Percentiles rank a stretch among this genome's conserved stretches.
Conservation (phyloP, 2,888 invertebrate genomes). For the Rhingia rostrata region DNA sequence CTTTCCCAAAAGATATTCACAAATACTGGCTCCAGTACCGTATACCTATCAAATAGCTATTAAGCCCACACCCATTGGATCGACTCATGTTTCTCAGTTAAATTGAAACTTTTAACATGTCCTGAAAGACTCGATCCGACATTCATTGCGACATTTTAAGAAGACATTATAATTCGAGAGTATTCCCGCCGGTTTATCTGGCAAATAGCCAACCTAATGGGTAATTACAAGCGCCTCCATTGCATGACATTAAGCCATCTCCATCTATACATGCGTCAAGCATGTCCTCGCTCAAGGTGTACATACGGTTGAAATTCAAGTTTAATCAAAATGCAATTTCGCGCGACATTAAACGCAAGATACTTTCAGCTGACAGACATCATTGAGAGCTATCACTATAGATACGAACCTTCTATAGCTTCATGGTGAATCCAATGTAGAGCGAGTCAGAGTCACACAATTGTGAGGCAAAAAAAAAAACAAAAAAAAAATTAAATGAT, state of each 20-base stretch:
- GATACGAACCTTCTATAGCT: not conserved
- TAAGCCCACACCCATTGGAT: no score
- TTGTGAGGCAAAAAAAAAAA: no score
- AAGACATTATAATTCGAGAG: not conserved
- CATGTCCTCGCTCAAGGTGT: slow-evolving; percentile 12
- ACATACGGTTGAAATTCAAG: slow-evolving; percentile 20
- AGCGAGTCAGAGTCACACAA: slow-evolving; percentile 16
- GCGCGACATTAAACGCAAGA: slow-evolving; percentile 11
- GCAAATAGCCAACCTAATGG: slow-evolving; percentile 20
- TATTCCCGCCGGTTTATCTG: slow-evolving; percentile 3
- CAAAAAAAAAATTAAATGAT: slow-evolving; percentile 47
- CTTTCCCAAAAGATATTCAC: no score
- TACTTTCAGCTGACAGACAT: not conserved
- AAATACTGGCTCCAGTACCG: no score
- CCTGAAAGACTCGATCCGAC: no score
- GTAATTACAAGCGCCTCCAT: slow-evolving; percentile 7
- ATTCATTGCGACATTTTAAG: no score
- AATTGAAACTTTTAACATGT: no score
- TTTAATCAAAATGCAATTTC: slow-evolving; percentile 45
- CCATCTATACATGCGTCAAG: not conserved
- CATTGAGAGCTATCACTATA: slow-evolving; percentile 3
- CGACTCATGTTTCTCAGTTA: no score
- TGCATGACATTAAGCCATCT: slow-evolving; percentile 38
- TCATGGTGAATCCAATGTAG: not conserved
- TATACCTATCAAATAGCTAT: no score